phyloP scores from a whole-genome alignment of 2,888 invertebrate species.

The Pyrrhopygopsis socrates region DNA sequence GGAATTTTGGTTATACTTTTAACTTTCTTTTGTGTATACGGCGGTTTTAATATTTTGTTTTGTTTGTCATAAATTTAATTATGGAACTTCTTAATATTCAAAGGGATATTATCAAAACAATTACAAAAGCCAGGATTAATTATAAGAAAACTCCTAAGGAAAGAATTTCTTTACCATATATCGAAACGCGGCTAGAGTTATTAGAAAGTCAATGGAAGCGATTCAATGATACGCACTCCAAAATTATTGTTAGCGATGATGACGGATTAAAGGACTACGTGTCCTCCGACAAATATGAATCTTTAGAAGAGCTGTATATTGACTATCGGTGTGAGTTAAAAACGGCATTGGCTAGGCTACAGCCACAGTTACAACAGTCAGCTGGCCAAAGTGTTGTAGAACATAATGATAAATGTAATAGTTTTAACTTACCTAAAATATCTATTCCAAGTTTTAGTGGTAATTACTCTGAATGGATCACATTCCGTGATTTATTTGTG shows the following conservation, averaged over 20 bases:
- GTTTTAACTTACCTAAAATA: conserved; percentile 72
- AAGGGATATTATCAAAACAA: neutral
- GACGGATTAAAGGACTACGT: neutral
- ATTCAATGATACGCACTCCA: neutral
- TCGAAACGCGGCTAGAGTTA: conserved; percentile 6
- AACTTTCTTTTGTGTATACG: neutral
- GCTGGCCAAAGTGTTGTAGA: neutral
- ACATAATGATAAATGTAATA: conserved; percentile 16
- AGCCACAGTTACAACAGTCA: neutral
- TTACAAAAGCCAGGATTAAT: neutral
- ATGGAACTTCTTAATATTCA: neutral
- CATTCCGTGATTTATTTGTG: conserved; percentile 72
- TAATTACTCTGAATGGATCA: conserved; percentile 72
- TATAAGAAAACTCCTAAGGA: conserved; percentile 30
- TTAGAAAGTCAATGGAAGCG: conserved; percentile 4
- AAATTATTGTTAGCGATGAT: neutral
- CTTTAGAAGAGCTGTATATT: conserved; percentile 26
- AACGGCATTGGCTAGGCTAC: neutral
- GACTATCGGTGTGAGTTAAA: neutral
- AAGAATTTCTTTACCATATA: neutral
- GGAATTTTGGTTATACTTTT: neutral
- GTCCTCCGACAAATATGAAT: neutral
- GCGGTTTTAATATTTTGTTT: neutral
- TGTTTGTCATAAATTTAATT: neutral
- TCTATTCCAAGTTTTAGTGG: conserved; percentile 70